These are phyloP conservation scores for Geotrupes spiniger DNA, from an alignment of 2,888 invertebrate genomes.

Conservation along the genomic window DNA sequence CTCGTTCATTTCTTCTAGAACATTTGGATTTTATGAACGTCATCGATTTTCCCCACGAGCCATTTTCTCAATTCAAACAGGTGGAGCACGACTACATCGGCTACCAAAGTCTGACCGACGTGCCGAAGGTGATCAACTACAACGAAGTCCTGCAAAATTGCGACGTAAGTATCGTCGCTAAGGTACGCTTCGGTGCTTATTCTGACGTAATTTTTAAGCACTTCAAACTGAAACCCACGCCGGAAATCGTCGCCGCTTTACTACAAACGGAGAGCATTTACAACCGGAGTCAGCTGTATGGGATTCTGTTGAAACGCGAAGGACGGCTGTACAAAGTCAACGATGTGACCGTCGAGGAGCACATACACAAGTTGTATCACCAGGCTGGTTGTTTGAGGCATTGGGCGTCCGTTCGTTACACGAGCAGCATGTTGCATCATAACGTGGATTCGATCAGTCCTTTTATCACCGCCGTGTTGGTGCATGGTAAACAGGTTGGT, in stretches of 20 bases:
- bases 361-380: constrained; percentile 71
- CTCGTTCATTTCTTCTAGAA: constrained; percentile 60
- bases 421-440: constrained; percentile 89
- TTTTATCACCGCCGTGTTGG: constrained; percentile 95
- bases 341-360: constrained; percentile 62
- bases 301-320: constrained; percentile 76
- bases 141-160: constrained; percentile 59
- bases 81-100: constrained; percentile 89
- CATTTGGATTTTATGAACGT: constrained; percentile 96
- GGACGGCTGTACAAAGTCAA: constrained; percentile 74
- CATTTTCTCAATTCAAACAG: constrained; percentile 83
- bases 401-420: constrained; percentile 93
- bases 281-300: constrained; percentile 80
- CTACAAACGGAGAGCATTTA: constrained; percentile 69
- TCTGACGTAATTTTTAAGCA: constrained; percentile 44
- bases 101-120: constrained; percentile 93
- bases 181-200: constrained; percentile 39
- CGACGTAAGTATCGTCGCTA: constrained; percentile 39
- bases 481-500: constrained; percentile 92
- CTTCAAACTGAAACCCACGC: constrained; percentile 63
- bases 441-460: constrained; percentile 98
- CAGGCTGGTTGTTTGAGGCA: constrained; percentile 82
- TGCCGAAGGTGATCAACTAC: constrained; percentile 78
- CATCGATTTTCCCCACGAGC: constrained; percentile 66
- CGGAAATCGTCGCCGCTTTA: constrained; percentile 73